Base-by-base conservation (phyloP, 2,797 vertebrate genomes). In the Argentina silus region DNA sequence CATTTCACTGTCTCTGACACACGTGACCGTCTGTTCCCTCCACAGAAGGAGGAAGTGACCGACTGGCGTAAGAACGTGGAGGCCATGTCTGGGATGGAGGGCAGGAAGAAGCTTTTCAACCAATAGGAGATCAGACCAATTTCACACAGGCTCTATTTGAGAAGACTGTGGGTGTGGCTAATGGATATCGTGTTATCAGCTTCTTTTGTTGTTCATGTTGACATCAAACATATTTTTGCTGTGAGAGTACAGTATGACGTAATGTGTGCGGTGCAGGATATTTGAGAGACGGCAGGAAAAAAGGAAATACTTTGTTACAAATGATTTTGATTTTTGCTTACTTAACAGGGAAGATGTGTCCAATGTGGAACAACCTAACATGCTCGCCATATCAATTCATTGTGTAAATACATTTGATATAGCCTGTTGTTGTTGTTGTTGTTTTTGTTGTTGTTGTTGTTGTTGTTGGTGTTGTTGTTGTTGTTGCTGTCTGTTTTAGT, bases 61-160 rank as follows among this genome's bases (percentile, higher is more conserved):
- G 88, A 88, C 78, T 88, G 88, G 88, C 85, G 86, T 72, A 88
- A 88, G 81, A 90, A 90, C 14, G 86, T 90, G 61, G 89, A 89
- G 72, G 86, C 86, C 62, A 83, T 89, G 86, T 86, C 85, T 27
- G 84, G 84, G 14, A 88, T 90, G 86, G 84, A 90, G 55, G 87
- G 89, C 63, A 82, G 87, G 43, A 89, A 88, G 77, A 90, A 90
- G 69, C 44, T 82, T 45, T 89, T 89, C 23, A 63, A 43, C 27
- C 55, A 71, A 21, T 73, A 51, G 75, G 45, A 69, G 67, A 69
- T 53, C 36, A 14, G 21, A 27, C 15, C 17, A 43, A 45, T 10
- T 9, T n/a, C n/a, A 47, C 12, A 57, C n/a, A 42, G 11, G 8
- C 42, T 57, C 55, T 17, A 14, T 50, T 11, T 10, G 47, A 53